Conservation (phyloP, 53 echinoderm and acorn worm genomes). For the Henricia sp. region DNA sequence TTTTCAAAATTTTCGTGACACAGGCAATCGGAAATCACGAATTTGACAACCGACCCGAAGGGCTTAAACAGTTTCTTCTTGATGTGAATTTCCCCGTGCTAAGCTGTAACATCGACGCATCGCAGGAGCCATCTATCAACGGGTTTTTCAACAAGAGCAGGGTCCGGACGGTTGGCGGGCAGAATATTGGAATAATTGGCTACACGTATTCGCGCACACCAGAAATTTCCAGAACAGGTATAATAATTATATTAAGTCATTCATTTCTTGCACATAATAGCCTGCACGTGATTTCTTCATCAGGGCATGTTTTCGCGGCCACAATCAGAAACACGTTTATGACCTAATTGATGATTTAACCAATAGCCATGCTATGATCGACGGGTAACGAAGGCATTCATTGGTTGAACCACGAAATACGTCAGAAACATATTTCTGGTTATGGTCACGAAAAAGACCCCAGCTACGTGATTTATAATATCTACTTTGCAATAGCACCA, state of each 20-base stretch:
- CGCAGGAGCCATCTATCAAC: constrained; percentile 69
- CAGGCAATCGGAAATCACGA: constrained; percentile 97
- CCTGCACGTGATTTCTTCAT: too few species aligned
- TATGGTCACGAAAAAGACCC: too few species aligned
- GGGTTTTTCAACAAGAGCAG: constrained; percentile 71
- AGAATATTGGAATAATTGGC: constrained; percentile 84
- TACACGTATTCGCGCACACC: constrained; percentile 66
- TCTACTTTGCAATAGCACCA: too few species aligned
- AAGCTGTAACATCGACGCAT: constrained; percentile 85
- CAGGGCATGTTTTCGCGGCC: too few species aligned
- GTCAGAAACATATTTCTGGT: too few species aligned
- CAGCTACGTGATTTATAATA: too few species aligned
- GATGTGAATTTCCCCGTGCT: constrained; percentile 71
- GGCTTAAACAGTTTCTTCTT: constrained; percentile 69
- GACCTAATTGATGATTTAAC: too few species aligned
- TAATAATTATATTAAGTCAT: not conserved
- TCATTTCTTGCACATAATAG: too few species aligned
- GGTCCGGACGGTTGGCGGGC: constrained; percentile 51
- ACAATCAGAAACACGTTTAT: too few species aligned
- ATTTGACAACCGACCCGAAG: constrained; percentile 85
- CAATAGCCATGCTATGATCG: too few species aligned
- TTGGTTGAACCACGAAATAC: too few species aligned
- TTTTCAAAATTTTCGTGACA: not conserved
- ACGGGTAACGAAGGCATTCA: too few species aligned
- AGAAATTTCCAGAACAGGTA: constrained; percentile 54